phyloP scores from a whole-genome alignment of 2,888 invertebrate genomes.

The Perizoma affinitatum region DNA sequence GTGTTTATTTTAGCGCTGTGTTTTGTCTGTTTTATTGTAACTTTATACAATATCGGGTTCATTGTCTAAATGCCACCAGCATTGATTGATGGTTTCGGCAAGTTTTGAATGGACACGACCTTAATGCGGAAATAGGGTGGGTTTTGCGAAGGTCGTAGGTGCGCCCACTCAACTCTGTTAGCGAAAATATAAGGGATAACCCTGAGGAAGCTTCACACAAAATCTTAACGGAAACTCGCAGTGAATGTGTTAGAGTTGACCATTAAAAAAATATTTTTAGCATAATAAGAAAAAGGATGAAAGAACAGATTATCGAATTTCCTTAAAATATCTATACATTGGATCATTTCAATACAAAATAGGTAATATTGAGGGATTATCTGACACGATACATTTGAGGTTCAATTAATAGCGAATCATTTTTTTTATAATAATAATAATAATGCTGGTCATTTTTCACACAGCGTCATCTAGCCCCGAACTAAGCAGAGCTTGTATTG shows the following conservation, averaged over 20 bases:
- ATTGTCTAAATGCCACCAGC: slow-evolving; percentile 58
- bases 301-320: too few species aligned
- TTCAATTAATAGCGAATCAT: slow-evolving; percentile 5
- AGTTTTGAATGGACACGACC: slow-evolving; percentile 55
- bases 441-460: too few species aligned
- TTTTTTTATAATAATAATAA: too few species aligned
- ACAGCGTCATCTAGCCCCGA: too few species aligned
- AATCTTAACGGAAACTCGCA: slow-evolving; percentile 11
- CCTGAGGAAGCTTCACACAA: slow-evolving; percentile 22
- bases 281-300: too few species aligned
- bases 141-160: slow-evolving; percentile 49
- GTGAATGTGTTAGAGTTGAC: slow-evolving; percentile 1
- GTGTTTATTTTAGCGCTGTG: slow-evolving; percentile 27
- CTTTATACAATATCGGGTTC: slow-evolving; percentile 44
- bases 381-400: background rate
- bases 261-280: too few species aligned
- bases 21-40: slow-evolving; percentile 35
- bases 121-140: slow-evolving; percentile 57
- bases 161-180: slow-evolving; percentile 40
- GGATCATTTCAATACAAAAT: too few species aligned
- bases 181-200: slow-evolving; percentile 17
- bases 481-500: too few species aligned
- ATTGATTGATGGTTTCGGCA: slow-evolving; percentile 62
- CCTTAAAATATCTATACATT: too few species aligned
- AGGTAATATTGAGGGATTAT: too few species aligned